Base-by-base conservation (phyloP, 2,888 invertebrate species). In the Geotrupes spiniger region DNA sequence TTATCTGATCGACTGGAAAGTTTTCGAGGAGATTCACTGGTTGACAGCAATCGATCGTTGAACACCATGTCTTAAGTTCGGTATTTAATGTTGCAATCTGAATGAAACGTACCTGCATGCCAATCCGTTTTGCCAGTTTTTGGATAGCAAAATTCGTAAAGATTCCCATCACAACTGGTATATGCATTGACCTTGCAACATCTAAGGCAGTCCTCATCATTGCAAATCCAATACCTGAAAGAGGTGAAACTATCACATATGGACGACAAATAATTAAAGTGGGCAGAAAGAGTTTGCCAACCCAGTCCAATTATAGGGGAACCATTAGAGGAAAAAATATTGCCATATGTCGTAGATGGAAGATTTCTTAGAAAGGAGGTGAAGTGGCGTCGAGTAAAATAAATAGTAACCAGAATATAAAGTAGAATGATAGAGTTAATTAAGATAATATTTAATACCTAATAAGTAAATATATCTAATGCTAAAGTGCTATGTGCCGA, bases 51-150 rank as follows among this genome's bases (percentile, higher is more conserved):
- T 9, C 15, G 33, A 3, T 17, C 26, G 26, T 10, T 16, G n/a
- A n/a, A n/a, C n/a, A n/a, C n/a, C n/a, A n/a, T n/a, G n/a, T n/a
- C n/a, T n/a, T n/a, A n/a, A n/a, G n/a, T n/a, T n/a, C n/a, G n/a
- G n/a, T n/a, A n/a, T n/a, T n/a, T n/a, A n/a, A n/a, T n/a, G n/a
- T n/a, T n/a, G n/a, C n/a, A n/a, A n/a, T n/a, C n/a, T n/a, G n/a
- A n/a, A n/a, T n/a, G n/a, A n/a, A n/a, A n/a, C n/a, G n/a, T n/a
- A 66, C 67, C 53, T 60, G 54, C 62, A 72, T 68, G 16, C 69
- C 70, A 4, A 70, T 45, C 41, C 53, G 61, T 43, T 56, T 64
- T 0, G 66, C 71, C 4, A 60, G 46, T 46, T 64, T 67, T 49
- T 72, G 72, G 15, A 68, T 17, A 9, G 53, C 51, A 44, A 37